These are phyloP conservation scores for Ptyas mucosa DNA, from an alignment of 2,113 vertebrate species.

Conservation along the genomic window DNA sequence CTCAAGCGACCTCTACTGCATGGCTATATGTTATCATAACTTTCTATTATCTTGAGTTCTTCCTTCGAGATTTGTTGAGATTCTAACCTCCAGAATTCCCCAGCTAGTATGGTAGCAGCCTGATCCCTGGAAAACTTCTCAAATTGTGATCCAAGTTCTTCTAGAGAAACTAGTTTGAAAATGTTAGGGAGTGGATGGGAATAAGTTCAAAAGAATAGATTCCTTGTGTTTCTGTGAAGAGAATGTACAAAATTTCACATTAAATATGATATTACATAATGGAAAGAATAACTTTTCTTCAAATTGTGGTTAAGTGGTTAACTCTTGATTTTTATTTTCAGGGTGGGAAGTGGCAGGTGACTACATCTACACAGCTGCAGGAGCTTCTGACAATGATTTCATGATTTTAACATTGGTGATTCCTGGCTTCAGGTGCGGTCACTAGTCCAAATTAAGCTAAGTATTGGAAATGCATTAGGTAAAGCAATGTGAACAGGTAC, in stretches of 20 bases:
- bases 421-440: conserved; percentile 86
- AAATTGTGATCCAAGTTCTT: not conserved
- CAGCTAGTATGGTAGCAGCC: not conserved
- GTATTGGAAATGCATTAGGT: not conserved
- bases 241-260: not conserved
- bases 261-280: not conserved
- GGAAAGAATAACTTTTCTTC: not conserved
- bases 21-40: not conserved
- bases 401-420: conserved; percentile 84
- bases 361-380: conserved; percentile 85
- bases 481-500: not conserved
- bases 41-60: not conserved
- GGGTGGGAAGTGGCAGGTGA: conserved; percentile 96
- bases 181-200: not conserved
- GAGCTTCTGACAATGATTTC: conserved; percentile 84
- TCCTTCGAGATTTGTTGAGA: not conserved
- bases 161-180: not conserved
- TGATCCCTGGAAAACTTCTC: not conserved
- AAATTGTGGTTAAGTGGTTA: not conserved
- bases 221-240: not conserved
- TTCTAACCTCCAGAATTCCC: not conserved
- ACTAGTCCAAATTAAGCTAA: not conserved
- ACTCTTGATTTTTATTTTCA: conserved; percentile 50
- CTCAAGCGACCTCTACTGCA: not conserved
- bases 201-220: not conserved